A percentile compares a stretch with the other conserved stretches of the same genome.
Evolutionary conservation across 2,888 invertebrate genomes (phyloP).

Genomic region (Masnerella sp.): DNA sequence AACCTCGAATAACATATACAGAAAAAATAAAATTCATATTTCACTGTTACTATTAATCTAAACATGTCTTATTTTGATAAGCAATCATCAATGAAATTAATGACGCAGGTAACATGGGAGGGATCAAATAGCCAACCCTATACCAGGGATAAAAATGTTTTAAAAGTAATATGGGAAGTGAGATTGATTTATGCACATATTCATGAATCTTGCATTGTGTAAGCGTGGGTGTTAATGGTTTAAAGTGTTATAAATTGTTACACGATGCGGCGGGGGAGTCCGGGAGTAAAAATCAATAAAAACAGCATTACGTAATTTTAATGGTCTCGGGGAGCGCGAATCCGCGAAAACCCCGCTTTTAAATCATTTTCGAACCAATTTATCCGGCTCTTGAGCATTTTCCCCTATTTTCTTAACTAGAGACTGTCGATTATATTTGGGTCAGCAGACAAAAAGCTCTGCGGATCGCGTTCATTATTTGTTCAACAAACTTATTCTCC

Average conservation of each 20-base stretch:
- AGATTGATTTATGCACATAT: conserved; percentile 46
- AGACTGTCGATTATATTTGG: conserved; percentile 16
- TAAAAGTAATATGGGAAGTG: conserved; percentile 32
- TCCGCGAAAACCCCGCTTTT: conserved; percentile 5
- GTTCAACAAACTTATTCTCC: no score
- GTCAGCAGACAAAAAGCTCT: conserved; percentile 14
- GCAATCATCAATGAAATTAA: conserved; percentile 22
- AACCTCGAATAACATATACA: no score
- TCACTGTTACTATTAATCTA: no score
- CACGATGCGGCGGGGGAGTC: conserved; percentile 8
- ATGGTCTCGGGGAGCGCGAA: conserved; percentile 18
- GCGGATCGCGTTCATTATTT: no score
- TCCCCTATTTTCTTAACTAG: background rate
- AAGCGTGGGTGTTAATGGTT: conserved; percentile 44
- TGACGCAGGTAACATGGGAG: background rate
- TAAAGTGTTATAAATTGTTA: conserved; percentile 53
- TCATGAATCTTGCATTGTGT: conserved; percentile 39
- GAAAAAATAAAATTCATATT: no score
- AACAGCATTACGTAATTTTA: conserved; percentile 41
- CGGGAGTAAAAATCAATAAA: conserved; percentile 50
- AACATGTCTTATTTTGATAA: no score
- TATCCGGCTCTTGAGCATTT: conserved; percentile 10
- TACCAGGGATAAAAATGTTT: conserved; percentile 39
- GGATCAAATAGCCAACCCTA: conserved; percentile 11
- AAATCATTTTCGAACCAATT: conserved; percentile 26